Evolutionary conservation across 2,113 vertebrate genomes (phyloP), one percentile per base, ranked within the genome.

Genomic region (Probosciger aterrimus): DNA sequence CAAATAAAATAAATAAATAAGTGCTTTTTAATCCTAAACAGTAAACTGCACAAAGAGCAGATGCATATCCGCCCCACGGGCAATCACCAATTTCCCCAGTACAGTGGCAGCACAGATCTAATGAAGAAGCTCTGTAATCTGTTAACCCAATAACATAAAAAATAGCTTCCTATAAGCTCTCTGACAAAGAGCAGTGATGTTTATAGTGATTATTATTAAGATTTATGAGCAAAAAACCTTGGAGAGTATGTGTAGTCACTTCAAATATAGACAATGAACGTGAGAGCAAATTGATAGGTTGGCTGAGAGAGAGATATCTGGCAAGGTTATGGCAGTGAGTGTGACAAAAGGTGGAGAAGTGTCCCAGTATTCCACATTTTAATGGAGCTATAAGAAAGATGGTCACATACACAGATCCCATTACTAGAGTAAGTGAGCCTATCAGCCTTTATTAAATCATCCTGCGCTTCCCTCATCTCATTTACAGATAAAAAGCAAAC

Each of bases 141-240:
- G 25, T 65, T 96, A 96, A 96, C 47, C 10, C 73, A 94, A 91
- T 94, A 94, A 95, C 0, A 18, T 37, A 37, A 78, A 81, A 94
- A 78, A 37, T 10, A 78, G 41, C 90, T 92, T 93, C 92, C 88
- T 93, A 63, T 2, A 2, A 86, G 44, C 55, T 71, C 68, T 75
- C 11, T 46, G 55, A n/a, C 31, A 69, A 62, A 67, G 27, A 71
- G 24, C 3, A 2, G 46, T 46, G 31, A 50, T 70, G 11, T 59
- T 95, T 79, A 52, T 30, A 37, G 28, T 41, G 15, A 53, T 64
- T 88, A 33, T 80, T 91, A 86, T 86, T 64, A 76, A n/a, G 73
- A 93, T 39, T 24, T 44, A 93, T 10, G 33, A 82, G 28, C 1
- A 37, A 64, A 82, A 86, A 35, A 14, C 25, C 39, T 68, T 55